These are phyloP conservation scores for Amblyraja radiata DNA, from an alignment of 2,797 vertebrate genomes.

Conservation along the genomic window DNA sequence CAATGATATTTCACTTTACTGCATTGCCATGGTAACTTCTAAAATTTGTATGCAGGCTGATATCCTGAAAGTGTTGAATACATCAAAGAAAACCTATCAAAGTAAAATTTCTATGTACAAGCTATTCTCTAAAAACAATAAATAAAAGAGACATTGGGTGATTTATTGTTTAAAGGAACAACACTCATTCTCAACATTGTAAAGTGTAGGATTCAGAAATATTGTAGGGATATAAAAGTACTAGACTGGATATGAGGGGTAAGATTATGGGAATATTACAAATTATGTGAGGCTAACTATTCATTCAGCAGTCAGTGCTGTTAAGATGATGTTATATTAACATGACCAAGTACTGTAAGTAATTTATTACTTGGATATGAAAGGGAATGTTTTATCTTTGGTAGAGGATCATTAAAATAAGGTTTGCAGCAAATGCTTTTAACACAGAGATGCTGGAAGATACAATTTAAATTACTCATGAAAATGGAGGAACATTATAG, in stretches of 20 bases:
- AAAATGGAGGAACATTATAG: neutral
- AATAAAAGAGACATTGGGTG: neutral
- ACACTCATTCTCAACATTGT: neutral
- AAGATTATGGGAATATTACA: neutral
- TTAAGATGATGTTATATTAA: neutral
- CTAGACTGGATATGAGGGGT: neutral
- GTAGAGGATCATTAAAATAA: neutral
- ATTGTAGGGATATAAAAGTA: neutral
- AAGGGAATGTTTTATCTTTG: neutral
- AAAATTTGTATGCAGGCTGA: constrained; percentile 29
- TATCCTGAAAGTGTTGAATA: constrained; percentile 18
- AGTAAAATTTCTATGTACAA: neutral
- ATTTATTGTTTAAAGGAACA: neutral
- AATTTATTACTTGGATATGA: neutral
- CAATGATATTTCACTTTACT: neutral
- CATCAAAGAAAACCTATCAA: constrained; percentile 12
- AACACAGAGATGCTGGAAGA: neutral
- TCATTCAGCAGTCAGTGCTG: neutral
- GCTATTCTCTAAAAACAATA: neutral
- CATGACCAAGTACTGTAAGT: neutral
- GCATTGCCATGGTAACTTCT: constrained; percentile 36
- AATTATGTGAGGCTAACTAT: neutral
- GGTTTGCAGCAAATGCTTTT: neutral
- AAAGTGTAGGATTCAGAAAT: neutral
- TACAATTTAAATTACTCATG: neutral